Evolutionary conservation across 2,888 invertebrate genomes (phyloP), one percentile per base, ranked within the genome.

Genomic region (Griposia aprilina): DNA sequence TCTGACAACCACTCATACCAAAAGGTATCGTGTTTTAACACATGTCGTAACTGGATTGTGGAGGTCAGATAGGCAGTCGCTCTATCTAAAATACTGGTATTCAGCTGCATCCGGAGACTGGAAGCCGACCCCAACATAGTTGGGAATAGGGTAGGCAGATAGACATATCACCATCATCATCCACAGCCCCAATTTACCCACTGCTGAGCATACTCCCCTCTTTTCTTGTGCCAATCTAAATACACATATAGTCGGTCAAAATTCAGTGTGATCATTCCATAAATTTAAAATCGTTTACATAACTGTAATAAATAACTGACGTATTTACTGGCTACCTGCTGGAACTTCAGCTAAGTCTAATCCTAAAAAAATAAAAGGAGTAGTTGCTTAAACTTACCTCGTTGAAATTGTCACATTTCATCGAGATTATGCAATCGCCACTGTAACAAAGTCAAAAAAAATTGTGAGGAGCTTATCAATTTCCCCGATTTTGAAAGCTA

Each of bases 371-470:
- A 36, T 36, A 36, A 36, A 36, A 36, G 30, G 30, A 36, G 30
- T 2, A 2, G 1, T 36, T 36, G 30, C 30, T 36, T 2, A 36
- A 36, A 36, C 2, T 36, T 41, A 52, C 8, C 52, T 65, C 30
- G 74, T 84, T 68, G 52, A 80, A 82, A 65, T 30, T 36, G 10
- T 73, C 30, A 36, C 23, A 26, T 81, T 26, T 55, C 26, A 48
- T 30, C 26, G 15, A n/a, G 8, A n/a, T 69, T 52, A 74, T 60
- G 57, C 81, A 67, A 74, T 45, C n/a, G 36, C 30, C 30, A 0
- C n/a, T 57, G 20, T 2, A 62, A 57, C 7, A 36, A 13, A 8
- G 26, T 17, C 10, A 2, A 36, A 41, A 67, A 74, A 59, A 55
- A 15, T 57, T 2, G 26, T 74, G 50, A 45, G 1, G 30, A 50